Base-by-base conservation (phyloP, 2,113 vertebrate species). In the Hucho hucho region DNA sequence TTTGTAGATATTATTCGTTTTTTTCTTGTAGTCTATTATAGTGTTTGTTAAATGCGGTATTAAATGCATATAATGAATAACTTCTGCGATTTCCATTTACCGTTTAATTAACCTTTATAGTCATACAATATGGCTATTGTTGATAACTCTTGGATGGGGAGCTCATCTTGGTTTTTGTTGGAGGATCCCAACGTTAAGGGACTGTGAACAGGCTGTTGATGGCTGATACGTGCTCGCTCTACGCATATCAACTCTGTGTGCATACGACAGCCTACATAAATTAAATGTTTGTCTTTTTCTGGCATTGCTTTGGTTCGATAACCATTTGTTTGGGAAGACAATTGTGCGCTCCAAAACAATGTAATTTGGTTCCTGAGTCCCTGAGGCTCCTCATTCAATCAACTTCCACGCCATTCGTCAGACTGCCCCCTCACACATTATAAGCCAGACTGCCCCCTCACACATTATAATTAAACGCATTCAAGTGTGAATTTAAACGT, bases 361-460 rank as follows among this genome's bases (percentile, higher is more conserved):
- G 37, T 28, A 6, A 22, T 75, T 86, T 71, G 75, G 67, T 77
- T 70, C 77, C 20, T 69, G 43, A 64, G 72, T 71, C 78, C 75
- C 70, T 28, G 74, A 46, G 37, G 37, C 37, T 43, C 37, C 37
- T 43, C 82, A 77, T 81, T 81, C 76, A 61, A 75, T 75, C 81
- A 83, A 83, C 81, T 79, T 87, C 46, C 64, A 61, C 70, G 73
- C 72, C 75, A 79, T 72, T 73, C 72, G 75, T 77, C 74, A 81
- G 78, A 74, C 77, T 68, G 77, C 56, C 74, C 73, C 37, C 67
- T 53, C 26, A 69, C 77, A 75, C 73, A 66, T 37, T 37, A 37
- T 37, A 43, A 43, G 37, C 9, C 37, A 43, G 37, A 43, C 37
- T 43, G 37, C 37, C 9, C 37, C 7, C 37, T 43, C 37, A 43